phyloP scores from a whole-genome alignment of 2,113 vertebrate species.

The Podocnemis expansa region DNA sequence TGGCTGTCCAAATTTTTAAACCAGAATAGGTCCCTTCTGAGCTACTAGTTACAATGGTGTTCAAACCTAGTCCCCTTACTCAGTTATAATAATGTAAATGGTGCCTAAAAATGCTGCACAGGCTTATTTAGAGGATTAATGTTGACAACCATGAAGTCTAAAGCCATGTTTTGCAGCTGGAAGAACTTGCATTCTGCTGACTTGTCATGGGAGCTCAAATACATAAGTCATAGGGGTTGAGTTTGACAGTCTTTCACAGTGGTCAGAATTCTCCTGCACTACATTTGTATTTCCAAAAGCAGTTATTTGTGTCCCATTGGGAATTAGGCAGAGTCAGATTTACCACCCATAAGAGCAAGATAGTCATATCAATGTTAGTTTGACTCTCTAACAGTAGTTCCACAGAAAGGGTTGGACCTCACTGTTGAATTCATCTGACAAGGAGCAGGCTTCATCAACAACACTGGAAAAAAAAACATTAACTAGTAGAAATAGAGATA shows the following conservation, averaged over 20 bases:
- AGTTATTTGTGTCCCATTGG: background rate
- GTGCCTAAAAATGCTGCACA: background rate
- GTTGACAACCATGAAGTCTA: background rate
- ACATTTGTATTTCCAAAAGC: background rate
- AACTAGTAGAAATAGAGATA: background rate
- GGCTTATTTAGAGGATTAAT: background rate
- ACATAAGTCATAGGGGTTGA: background rate
- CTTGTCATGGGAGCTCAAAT: background rate
- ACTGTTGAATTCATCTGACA: background rate
- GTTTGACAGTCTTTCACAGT: background rate
- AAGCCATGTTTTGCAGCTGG: background rate
- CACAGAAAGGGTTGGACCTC: background rate
- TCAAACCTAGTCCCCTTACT: background rate
- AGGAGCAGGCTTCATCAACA: background rate
- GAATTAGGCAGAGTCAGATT: background rate
- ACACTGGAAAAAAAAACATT: background rate
- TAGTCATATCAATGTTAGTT: background rate
- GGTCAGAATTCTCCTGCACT: background rate
- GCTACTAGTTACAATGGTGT: background rate
- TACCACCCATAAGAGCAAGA: background rate
- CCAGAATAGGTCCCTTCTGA: background rate
- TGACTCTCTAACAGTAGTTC: background rate
- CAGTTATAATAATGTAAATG: background rate
- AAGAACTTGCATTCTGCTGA: background rate
- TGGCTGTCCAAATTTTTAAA: background rate